Evolutionary conservation across 2,888 invertebrate species (phyloP).

Genomic region (Amiota mariae): DNA sequence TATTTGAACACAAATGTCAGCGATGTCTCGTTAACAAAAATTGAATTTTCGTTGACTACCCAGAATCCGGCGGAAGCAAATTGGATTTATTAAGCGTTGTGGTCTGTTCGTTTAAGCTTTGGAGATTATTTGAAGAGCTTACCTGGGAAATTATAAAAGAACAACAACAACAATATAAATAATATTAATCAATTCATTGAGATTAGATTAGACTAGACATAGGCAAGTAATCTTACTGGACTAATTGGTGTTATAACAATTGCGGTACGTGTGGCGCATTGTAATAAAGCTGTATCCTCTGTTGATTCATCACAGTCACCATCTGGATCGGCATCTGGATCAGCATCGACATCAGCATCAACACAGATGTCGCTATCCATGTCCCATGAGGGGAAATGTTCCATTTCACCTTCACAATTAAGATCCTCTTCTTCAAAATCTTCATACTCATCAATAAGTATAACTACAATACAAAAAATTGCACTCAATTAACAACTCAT

Average conservation of each 20-base stretch:
- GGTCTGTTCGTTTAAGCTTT: slow-evolving; percentile 70
- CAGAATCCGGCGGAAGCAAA: slow-evolving; percentile 71
- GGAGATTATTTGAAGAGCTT: slow-evolving; percentile 72
- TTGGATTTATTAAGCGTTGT: slow-evolving; percentile 71
- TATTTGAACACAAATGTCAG: slow-evolving; percentile 61
- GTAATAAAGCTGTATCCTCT: slow-evolving; percentile 76
- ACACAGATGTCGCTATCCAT: slow-evolving; percentile 73
- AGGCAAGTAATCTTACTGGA: slow-evolving; percentile 64
- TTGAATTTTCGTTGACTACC: slow-evolving; percentile 63
- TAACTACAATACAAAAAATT: slow-evolving; percentile 57
- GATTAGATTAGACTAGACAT: too few relatives aligned
- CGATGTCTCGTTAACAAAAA: slow-evolving; percentile 33
- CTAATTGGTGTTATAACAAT: slow-evolving; percentile 74
- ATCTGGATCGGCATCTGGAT: slow-evolving; percentile 68
- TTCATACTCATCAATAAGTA: slow-evolving; percentile 74
- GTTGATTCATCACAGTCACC: slow-evolving; percentile 75
- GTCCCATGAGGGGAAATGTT: slow-evolving; percentile 74
- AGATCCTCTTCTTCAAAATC: slow-evolving; percentile 74
- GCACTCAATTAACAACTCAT: neutral
- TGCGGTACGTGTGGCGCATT: slow-evolving; percentile 75
- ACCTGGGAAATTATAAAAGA: slow-evolving; percentile 58
- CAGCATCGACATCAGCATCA: slow-evolving; percentile 72
- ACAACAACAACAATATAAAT: neutral
- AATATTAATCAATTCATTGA: neutral
- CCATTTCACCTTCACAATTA: slow-evolving; percentile 74